These are phyloP conservation scores for Onchidella celtica DNA, from an alignment of 2,888 invertebrate genomes.

Conservation along the genomic window DNA sequence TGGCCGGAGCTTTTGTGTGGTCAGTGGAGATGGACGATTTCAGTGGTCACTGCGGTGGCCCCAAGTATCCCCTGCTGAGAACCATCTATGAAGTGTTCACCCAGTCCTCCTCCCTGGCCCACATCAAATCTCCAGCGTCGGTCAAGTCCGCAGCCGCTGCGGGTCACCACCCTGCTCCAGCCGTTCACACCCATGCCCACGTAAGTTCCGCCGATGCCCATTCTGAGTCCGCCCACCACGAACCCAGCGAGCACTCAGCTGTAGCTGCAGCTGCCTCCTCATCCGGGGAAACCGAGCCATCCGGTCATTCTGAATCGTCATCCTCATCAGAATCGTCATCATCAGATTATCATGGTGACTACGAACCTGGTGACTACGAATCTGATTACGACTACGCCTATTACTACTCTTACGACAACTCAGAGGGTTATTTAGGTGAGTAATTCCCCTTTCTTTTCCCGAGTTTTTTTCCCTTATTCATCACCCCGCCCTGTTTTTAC, in stretches of 20 bases:
- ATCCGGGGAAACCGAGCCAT: too few species aligned
- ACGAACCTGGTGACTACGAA: not conserved
- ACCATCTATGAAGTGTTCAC: constrained; percentile 86
- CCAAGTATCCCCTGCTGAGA: constrained; percentile 93
- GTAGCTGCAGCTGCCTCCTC: not conserved
- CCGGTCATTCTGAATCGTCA: not conserved
- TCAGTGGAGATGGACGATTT: constrained; percentile 98
- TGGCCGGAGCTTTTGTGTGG: constrained; percentile 97
- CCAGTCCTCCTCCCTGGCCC: not conserved
- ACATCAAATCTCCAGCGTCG: not conserved
- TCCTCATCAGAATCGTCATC: constrained; percentile 15
- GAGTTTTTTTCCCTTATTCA: too few species aligned
- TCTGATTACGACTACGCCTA: constrained; percentile 7
- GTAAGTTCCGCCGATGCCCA: constrained; percentile 1
- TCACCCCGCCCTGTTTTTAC: too few species aligned
- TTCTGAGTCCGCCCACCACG: not conserved
- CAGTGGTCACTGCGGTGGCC: constrained; percentile 91
- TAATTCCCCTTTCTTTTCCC: too few species aligned
- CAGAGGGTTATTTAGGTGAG: constrained; percentile 1
- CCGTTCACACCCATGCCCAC: not conserved
- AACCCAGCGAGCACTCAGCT: not conserved
- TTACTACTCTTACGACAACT: constrained; percentile 6
- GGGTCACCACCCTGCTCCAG: not conserved
- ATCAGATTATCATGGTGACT: not conserved
- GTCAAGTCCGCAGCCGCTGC: not conserved